Base-by-base conservation (phyloP, 2,797 vertebrate genomes). In the Anas bernieri region DNA sequence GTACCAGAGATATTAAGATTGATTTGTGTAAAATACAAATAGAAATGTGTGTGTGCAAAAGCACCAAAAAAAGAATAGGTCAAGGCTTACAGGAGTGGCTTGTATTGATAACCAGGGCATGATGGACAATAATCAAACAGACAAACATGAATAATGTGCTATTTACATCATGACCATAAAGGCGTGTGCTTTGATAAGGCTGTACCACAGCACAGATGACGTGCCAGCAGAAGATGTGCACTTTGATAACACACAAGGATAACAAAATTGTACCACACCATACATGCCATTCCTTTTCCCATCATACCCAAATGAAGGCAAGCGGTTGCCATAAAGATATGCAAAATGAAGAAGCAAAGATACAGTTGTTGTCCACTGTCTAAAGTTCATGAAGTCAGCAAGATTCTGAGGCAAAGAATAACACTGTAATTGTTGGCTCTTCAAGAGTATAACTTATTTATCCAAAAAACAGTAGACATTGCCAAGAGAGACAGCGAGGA, bases 221-320 rank as follows among this genome's bases (percentile, higher is more conserved):
- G 74, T 83, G 64, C 31, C 72, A 85, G 72, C 56, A 91, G 56
- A 87, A 90, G 64, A 91, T 77, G 48, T 85, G 48, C 84, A 83
- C n/a, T 26, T 56, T 54, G 72, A 45, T 67, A 91, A 91, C 0
- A 83, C 26, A 46, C 30, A 88, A 79, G 69, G 22, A 46, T 16
- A 31, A 84, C 26, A 84, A 84, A 11, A 17, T 13, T 83, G 56
- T 48, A 70, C 31, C n/a, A 64, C n/a, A 22, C 15, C 63, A 23
- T 35, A 69, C 6, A 17, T 72, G 55, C 21, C 72, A 31, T 28
- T 83, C 41, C 28, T 62, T 21, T 73, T 50, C 35, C 83, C 62
- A 41, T 81, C 62, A 66, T 52, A 41, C 45, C 66, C 37, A 81
- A 92, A 83, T 7, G 79, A 87, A 80, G 12, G 15, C 58, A 62